phyloP scores from a whole-genome alignment of 1,140 invertebrate species.

The Pantala flavescens region DNA sequence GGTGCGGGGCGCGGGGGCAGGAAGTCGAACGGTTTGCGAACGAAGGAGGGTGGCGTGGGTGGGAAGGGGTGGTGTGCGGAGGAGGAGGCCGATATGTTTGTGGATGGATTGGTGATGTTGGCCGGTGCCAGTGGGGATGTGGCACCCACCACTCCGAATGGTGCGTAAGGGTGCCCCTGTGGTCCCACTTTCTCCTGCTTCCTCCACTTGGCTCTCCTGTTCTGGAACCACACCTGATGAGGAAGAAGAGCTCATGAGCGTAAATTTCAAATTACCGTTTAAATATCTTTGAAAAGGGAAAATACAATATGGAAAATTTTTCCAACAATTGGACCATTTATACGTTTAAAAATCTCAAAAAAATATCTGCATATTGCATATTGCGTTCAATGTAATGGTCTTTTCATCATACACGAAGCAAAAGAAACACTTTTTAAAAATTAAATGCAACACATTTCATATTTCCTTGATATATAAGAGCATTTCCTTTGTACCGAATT shows the following conservation, averaged over 20 bases:
- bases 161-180: conserved; percentile 79
- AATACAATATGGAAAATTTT: too few species aligned
- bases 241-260: background rate
- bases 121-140: conserved; percentile 30
- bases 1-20: conserved; percentile 38
- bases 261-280: too few species aligned
- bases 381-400: too few species aligned
- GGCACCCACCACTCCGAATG: conserved; percentile 40
- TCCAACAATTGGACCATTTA: too few species aligned
- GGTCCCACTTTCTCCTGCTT: conserved; percentile 48
- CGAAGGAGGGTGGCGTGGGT: conserved; percentile 36
- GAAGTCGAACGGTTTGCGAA: background rate
- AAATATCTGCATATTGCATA: too few species aligned
- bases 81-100: conserved; percentile 30
- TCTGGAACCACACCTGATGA: conserved; percentile 42
- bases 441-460: too few species aligned
- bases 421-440: too few species aligned
- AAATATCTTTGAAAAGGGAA: too few species aligned
- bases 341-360: too few species aligned
- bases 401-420: too few species aligned
- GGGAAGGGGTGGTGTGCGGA: conserved; percentile 32
- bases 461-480: too few species aligned
- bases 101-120: conserved; percentile 40
- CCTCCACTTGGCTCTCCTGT: conserved; percentile 36
- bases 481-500: too few species aligned